Percentiles rank a stretch among this genome's conserved stretches.
Conservation (phyloP, 1,140 invertebrate genomes). For the Rhopalosiphum maidis region DNA sequence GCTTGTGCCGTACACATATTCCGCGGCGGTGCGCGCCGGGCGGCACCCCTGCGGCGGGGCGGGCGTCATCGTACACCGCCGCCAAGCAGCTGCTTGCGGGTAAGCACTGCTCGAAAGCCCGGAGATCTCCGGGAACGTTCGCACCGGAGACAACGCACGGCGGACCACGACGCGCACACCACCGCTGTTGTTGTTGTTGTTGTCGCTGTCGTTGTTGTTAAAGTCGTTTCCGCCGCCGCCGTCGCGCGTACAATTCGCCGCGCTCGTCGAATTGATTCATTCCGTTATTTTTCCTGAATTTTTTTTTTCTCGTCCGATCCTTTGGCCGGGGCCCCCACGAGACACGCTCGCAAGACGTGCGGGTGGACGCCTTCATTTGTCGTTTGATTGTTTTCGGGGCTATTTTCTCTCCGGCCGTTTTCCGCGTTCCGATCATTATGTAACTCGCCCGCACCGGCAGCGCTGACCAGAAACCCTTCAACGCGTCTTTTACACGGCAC, state of each 20-base stretch:
- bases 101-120: constrained; percentile 46
- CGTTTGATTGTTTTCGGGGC: background rate
- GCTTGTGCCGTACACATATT: constrained; percentile 36
- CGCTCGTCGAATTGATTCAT: background rate
- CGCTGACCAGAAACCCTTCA: too few relatives aligned
- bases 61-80: constrained; percentile 35
- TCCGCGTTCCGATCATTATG: background rate
- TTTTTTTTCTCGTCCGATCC: background rate
- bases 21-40: constrained; percentile 38
- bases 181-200: background rate
- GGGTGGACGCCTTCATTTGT: background rate
- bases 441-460: background rate
- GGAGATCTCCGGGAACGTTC: constrained; percentile 53
- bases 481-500: background rate
- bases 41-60: constrained; percentile 39
- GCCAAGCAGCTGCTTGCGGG: constrained; percentile 52
- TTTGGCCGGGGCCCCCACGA: too few relatives aligned
- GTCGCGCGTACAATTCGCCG: background rate
- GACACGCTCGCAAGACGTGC: background rate
- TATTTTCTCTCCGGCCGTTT: background rate
- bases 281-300: background rate
- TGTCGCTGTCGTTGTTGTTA: too few relatives aligned
- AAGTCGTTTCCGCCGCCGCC: background rate
- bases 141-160: constrained; percentile 44
- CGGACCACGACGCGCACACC: background rate